Conservation (phyloP, 2,797 vertebrate species). For the Halcyon leucocephala region DNA sequence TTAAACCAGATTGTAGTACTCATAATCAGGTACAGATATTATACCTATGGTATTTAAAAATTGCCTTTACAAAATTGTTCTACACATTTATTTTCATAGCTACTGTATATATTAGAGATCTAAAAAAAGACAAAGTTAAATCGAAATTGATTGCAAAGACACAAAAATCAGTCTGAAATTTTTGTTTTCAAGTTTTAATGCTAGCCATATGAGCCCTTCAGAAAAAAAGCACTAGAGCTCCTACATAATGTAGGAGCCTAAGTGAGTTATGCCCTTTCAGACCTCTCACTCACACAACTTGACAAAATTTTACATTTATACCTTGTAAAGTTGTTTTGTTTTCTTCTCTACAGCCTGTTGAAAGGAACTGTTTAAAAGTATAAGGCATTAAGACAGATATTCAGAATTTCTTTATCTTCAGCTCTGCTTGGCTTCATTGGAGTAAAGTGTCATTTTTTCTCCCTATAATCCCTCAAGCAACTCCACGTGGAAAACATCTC, state of each 20-base stretch:
- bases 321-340: neutral
- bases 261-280: neutral
- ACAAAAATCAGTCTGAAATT: neutral
- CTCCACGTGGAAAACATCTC: constrained; percentile 49
- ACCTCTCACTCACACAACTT: neutral
- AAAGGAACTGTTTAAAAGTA: neutral
- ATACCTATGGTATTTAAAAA: neutral
- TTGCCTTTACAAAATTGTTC: neutral
- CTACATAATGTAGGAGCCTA: neutral
- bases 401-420: constrained; percentile 42
- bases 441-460: neutral
- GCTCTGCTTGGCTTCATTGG: constrained; percentile 49
- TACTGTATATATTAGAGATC: neutral
- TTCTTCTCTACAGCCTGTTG: neutral
- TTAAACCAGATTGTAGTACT: neutral
- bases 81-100: neutral
- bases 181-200: neutral
- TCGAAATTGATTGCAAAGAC: neutral
- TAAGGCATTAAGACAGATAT: neutral
- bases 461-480: constrained; percentile 35
- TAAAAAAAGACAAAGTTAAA: neutral
- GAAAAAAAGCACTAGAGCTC: neutral
- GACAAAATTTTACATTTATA: neutral
- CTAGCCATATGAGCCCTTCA: neutral
- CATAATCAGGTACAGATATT: neutral